Evolutionary conservation across 1,140 invertebrate genomes (phyloP), one percentile per base, ranked within the genome.

Genomic region (Campodea augens): DNA sequence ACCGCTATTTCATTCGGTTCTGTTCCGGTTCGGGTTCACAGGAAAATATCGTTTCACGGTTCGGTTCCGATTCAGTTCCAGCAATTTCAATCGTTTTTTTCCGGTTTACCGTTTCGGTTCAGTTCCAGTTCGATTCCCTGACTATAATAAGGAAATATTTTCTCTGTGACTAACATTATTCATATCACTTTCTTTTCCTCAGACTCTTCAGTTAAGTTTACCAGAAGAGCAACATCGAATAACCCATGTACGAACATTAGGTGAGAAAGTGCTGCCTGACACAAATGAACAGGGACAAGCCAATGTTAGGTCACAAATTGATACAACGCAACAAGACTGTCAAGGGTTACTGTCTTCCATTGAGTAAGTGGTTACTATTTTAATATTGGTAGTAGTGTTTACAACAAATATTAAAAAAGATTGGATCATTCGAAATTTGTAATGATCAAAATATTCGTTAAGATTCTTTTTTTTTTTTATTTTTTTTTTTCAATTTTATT

Each of bases 321-420:
- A 89, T 57, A 75, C 75, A 0, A 84, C 81, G 0, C 81, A 86
- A 55, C 83, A 88, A 60, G 84, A 90, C 64, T 91, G 85, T 84
- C 78, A 89, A 62, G 72, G 76, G n/a, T 61, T 89, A 1, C 61
- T 81, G 0, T 80, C 82, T 0, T 67, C 77, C 18, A 73, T 87
- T 3, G 74, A 74, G 54, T 64, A 50, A 54, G 53, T 49, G 7
- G 21, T 15, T 42, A 3, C 7, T 32, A 32, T 15, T 32, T 32
- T 32, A 12, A 12, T 45, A 2, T 20, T 2, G 27, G 25, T 41
- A 41, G 22, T 41, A 32, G 29, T 32, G 10, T 32, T 32, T 32
- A 32, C 10, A 32, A 32, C 10, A 32, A 32, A 10, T 32, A 10
- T 32, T 32, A 10, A n/a, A n/a, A n/a, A n/a, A n/a, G n/a, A n/a